phyloP scores from a whole-genome alignment of 2,797 vertebrate species.

The Craterocephalus amniculus region DNA sequence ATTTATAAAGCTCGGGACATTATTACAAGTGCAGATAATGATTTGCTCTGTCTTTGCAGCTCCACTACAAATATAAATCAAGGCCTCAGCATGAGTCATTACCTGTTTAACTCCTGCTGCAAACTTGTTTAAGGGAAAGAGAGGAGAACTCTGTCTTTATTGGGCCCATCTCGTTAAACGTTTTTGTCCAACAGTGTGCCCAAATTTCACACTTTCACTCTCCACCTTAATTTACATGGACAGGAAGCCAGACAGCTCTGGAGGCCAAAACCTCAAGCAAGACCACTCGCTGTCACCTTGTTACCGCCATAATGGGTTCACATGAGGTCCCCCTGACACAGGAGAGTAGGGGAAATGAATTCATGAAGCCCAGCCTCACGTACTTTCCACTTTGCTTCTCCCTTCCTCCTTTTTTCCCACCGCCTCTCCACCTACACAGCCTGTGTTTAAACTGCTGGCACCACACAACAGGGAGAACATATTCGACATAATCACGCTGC shows the following conservation, averaged over 20 bases:
- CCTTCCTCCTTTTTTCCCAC: slow-evolving; percentile 26
- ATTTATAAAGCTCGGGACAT: not conserved
- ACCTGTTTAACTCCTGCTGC: slow-evolving; percentile 36
- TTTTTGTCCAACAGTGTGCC: slow-evolving; percentile 57
- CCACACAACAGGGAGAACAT: slow-evolving; percentile 39
- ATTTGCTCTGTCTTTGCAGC: slow-evolving; percentile 21
- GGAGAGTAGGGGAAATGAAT: slow-evolving; percentile 60
- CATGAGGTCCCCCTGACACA: slow-evolving; percentile 58
- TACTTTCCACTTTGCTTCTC: slow-evolving; percentile 51
- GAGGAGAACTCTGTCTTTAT: slow-evolving; percentile 26
- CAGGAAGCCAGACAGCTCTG: slow-evolving; percentile 68
- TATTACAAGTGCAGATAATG: slow-evolving; percentile 22
- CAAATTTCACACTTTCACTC: slow-evolving; percentile 55
- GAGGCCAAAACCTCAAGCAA: slow-evolving; percentile 59
- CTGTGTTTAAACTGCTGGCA: slow-evolving; percentile 44
- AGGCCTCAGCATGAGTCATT: slow-evolving; percentile 17
- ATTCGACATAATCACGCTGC: slow-evolving; percentile 47
- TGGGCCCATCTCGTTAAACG: slow-evolving; percentile 40
- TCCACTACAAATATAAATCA: slow-evolving; percentile 31
- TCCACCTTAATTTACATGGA: slow-evolving; percentile 76
- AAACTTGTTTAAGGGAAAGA: slow-evolving; percentile 25
- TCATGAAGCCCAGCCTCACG: slow-evolving; percentile 35
- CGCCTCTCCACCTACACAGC: slow-evolving; percentile 27
- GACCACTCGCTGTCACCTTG: slow-evolving; percentile 76
- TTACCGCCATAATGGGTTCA: slow-evolving; percentile 75